These are phyloP conservation scores for Fissipunctia ypsillon DNA, from an alignment of 2,888 invertebrate species.

Conservation along the genomic window DNA sequence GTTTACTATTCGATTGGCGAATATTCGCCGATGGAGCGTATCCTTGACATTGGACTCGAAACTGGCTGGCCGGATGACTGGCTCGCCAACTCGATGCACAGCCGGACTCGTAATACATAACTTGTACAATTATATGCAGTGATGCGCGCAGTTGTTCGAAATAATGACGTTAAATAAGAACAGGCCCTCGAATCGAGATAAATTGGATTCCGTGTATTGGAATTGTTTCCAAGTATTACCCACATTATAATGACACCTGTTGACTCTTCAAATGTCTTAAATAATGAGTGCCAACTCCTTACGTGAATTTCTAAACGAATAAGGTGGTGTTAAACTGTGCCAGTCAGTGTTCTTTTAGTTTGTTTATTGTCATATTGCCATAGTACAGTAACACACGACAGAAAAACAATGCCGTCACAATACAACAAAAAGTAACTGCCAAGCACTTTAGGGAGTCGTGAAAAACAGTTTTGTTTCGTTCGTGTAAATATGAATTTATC, in stretches of 20 bases:
- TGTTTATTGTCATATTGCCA: background rate
- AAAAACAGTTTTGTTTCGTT: background rate
- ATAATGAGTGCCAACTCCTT: conserved; percentile 21
- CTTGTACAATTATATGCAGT: conserved; percentile 46
- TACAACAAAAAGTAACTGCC: background rate
- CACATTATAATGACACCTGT: conserved; percentile 27
- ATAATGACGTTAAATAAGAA: conserved; percentile 54
- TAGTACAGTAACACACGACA: background rate
- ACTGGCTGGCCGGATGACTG: conserved; percentile 62
- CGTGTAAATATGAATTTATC: background rate
- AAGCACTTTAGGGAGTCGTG: background rate
- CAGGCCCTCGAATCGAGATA: conserved; percentile 30
- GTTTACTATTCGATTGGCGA: conserved; percentile 52
- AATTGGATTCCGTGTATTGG: conserved; percentile 26
- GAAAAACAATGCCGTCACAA: background rate
- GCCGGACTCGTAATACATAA: conserved; percentile 44
- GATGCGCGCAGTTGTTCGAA: conserved; percentile 52
- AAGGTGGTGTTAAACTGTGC: conserved; percentile 5
- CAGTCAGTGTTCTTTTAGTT: background rate
- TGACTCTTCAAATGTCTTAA: background rate
- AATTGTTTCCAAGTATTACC: conserved; percentile 18
- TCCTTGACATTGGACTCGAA: conserved; percentile 75
- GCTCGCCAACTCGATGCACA: conserved; percentile 48
- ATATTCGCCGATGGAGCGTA: conserved; percentile 48
- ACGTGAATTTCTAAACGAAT: conserved; percentile 13